A percentile compares a stretch with the other conserved stretches of the same genome.
These are phyloP conservation scores for Spondyliosoma cantharus DNA, from an alignment of 2,797 vertebrate species.

Conservation along the genomic window DNA sequence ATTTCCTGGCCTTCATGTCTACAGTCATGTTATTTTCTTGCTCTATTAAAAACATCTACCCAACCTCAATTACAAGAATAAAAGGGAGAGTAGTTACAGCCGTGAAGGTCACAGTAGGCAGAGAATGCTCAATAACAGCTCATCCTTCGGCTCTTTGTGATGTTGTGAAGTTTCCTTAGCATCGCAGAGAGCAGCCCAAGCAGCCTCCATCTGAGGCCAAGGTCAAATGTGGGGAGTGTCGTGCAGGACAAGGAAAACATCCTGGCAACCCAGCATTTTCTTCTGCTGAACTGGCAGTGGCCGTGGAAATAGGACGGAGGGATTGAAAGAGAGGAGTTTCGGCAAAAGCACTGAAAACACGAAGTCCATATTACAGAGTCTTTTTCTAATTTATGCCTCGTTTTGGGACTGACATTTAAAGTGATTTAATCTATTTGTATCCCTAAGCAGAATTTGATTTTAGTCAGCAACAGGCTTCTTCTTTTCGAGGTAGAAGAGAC, in stretches of 20 bases:
- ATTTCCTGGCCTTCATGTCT: background rate
- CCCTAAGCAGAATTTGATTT: background rate
- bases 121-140: background rate
- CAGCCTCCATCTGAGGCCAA: slow-evolving; percentile 52
- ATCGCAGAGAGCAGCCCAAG: slow-evolving; percentile 26
- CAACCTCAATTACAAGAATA: background rate
- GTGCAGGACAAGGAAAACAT: slow-evolving; percentile 61
- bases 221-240: slow-evolving; percentile 64
- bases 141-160: slow-evolving; percentile 2
- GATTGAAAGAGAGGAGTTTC: slow-evolving; percentile 16
- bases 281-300: slow-evolving; percentile 57
- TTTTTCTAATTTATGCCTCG: background rate
- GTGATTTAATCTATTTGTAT: background rate
- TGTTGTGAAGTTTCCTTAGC: slow-evolving; percentile 38
- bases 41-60: background rate
- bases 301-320: slow-evolving; percentile 49
- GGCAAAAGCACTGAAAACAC: slow-evolving; percentile 21
- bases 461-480: background rate
- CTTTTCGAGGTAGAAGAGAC: background rate
- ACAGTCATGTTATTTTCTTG: background rate
- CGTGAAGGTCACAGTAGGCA: slow-evolving; percentile 2
- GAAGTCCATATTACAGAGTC: background rate
- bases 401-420: background rate
- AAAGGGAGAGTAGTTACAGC: background rate
- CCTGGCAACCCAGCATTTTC: slow-evolving; percentile 35